Evolutionary conservation across 2,113 vertebrate species (phyloP), one percentile per base, ranked within the genome.

Genomic region (Kobus ellipsiprymnus): DNA sequence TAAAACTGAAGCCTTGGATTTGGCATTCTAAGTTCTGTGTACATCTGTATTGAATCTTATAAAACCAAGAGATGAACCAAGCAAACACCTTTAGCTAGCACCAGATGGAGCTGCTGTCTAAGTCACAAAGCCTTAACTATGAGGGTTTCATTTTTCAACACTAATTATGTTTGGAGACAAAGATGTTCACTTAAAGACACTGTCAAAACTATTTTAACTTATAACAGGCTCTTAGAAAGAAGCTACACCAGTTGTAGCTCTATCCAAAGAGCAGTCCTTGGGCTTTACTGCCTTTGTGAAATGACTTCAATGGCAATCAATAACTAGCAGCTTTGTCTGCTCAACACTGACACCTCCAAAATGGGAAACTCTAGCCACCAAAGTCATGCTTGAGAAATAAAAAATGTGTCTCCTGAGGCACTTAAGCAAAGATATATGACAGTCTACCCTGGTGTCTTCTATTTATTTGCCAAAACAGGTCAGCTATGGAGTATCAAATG

Each of bases 81-180:
- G 97, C n/a, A 98, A 91, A 95, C 91, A 90, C 96, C 94, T 91
- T 33, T 7, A 95, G 96, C 95, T 95, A 98, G 98, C 99, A 98
- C 93, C 98, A 99, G 99, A 98, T 98, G 99, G 99, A 97, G 99
- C 99, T 99, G 97, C 89, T 99, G 98, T 90, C 98, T 98, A 98
- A 98, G 98, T 93, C 95, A 97, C 92, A 95, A 97, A 71, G 88
- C n/a, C 25, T 89, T 86, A 97, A 94, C 94, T 46, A n/a, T 1
- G 33, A 96, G 54, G 57, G 36, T 50, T 98, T 97, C 87, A 91
- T 98, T 98, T 97, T 97, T 96, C 97, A 97, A 97, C 64, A 97
- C 98, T 98, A 95, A 98, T 95, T 96, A 96, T 94, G 91, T 98
- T 98, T 98, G 97, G 98, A 98, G 97, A 98, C 98, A 98, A 98